Percentiles rank a stretch among this genome's conserved stretches.
Evolutionary conservation across 2,888 invertebrate species (phyloP).

Genomic region (Mythimna loreyi): DNA sequence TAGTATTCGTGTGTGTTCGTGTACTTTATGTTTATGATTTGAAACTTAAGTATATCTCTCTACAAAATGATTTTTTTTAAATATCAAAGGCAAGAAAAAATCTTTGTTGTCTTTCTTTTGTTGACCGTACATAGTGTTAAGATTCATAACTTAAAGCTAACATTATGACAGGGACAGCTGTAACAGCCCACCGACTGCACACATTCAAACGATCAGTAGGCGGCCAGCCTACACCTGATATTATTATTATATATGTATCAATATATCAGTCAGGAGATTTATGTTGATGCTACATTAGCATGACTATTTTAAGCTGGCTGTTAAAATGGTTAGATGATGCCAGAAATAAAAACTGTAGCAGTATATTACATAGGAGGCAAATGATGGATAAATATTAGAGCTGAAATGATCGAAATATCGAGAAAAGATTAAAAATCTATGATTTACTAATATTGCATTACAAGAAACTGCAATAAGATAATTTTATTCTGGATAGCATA

Average conservation of each 20-base stretch:
- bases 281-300: constrained; percentile 37
- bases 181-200: constrained; percentile 31
- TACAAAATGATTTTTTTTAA: too few species aligned
- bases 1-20: not conserved
- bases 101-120: too few species aligned
- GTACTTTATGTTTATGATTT: not conserved
- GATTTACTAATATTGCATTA: not conserved
- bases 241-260: constrained; percentile 27
- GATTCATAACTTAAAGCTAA: constrained; percentile 25
- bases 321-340: not conserved
- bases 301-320: constrained; percentile 27
- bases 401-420: not conserved
- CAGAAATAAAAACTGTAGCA: too few species aligned
- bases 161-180: constrained; percentile 24
- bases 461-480: not conserved
- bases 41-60: too few species aligned
- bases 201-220: constrained; percentile 33
- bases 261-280: constrained; percentile 38
- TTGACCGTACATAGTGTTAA: constrained; percentile 11
- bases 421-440: not conserved
- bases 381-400: not conserved
- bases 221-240: constrained; percentile 35
- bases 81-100: not conserved
- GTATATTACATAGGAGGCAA: not conserved
- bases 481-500: too few species aligned